phyloP scores from a whole-genome alignment of 2,888 invertebrate genomes.

The Drosophila rubida region DNA sequence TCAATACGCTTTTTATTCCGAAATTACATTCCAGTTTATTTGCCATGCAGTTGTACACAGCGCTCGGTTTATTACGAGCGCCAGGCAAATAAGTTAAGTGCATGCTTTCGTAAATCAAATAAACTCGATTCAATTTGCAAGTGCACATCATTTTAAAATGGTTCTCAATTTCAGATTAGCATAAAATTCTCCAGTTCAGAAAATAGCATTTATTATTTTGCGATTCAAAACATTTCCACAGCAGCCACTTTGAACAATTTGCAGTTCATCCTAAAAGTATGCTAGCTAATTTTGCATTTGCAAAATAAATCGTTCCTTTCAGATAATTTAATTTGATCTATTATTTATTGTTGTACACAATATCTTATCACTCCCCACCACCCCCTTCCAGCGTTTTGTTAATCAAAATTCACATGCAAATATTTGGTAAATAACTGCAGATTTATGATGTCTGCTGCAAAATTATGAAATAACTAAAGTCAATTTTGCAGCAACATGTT shows the following conservation, averaged over 20 bases:
- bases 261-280: neutral
- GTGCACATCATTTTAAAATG: conserved; percentile 5
- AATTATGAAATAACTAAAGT: conserved; percentile 64
- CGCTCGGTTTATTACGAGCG: conserved; percentile 10
- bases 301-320: neutral
- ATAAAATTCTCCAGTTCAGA: too few relatives aligned
- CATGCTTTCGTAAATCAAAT: conserved; percentile 20
- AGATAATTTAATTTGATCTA: neutral
- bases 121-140: conserved; percentile 20
- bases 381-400: neutral
- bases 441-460: conserved; percentile 61
- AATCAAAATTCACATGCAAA: conserved; percentile 43
- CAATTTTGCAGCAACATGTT: conserved; percentile 51
- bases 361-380: conserved; percentile 7
- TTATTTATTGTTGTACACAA: neutral
- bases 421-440: conserved; percentile 36
- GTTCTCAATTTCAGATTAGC: neutral
- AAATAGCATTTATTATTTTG: neutral
- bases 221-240: neutral
- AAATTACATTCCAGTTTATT: conserved; percentile 49
- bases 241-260: neutral
- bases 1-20: conserved; percentile 46
- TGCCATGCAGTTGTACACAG: conserved; percentile 35
- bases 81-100: conserved; percentile 32
- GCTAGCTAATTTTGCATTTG: neutral